phyloP scores from a whole-genome alignment of 2,888 invertebrate species.

The Peribatodes rhomboidaria region DNA sequence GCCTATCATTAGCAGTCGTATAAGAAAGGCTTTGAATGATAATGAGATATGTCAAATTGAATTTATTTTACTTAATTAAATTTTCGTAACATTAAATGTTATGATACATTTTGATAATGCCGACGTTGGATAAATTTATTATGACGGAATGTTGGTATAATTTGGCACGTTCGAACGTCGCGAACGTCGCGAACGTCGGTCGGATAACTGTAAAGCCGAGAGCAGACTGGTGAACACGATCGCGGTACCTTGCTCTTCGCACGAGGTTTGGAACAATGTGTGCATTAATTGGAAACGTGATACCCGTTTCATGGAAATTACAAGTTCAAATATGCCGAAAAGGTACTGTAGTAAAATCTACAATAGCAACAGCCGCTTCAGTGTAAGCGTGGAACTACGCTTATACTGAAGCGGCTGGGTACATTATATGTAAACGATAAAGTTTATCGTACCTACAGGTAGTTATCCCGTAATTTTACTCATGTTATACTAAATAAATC shows the following conservation, averaged over 20 bases:
- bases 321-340: neutral
- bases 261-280: neutral
- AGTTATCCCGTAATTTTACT: too few species aligned
- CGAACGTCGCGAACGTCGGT: conserved; percentile 63
- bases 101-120: conserved; percentile 20
- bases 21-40: too few species aligned
- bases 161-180: conserved; percentile 69
- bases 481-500: too few species aligned
- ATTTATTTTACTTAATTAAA: neutral
- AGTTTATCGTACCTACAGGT: too few species aligned
- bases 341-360: neutral
- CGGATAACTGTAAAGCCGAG: conserved; percentile 53
- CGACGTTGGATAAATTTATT: conserved; percentile 58
- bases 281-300: conserved; percentile 2
- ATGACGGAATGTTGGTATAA: conserved; percentile 71
- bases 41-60: too few species aligned
- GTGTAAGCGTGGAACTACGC: too few species aligned
- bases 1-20: too few species aligned
- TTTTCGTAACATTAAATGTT: conserved; percentile 37
- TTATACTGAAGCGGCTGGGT: too few species aligned
- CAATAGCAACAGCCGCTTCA: too few species aligned
- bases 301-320: neutral
- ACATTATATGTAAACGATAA: too few species aligned
- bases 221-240: conserved; percentile 14
- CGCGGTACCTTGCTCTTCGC: neutral